Conservation (phyloP, 1,140 invertebrate species). For the Drosophila kohkoa region DNA sequence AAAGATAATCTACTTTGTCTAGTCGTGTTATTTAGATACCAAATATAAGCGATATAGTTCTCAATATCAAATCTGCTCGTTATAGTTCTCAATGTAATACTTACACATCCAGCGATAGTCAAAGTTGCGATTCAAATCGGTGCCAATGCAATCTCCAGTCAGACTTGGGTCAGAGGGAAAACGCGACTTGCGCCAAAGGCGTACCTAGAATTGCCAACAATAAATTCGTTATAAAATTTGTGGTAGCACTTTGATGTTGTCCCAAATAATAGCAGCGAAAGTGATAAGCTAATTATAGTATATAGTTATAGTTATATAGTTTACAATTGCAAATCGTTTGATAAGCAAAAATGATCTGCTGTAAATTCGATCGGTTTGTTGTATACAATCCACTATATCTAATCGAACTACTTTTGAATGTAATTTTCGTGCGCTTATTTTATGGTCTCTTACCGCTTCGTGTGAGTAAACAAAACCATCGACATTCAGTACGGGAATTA, state of each 20-base stretch:
- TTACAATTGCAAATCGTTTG: background rate
- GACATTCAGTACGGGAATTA: conserved; percentile 89
- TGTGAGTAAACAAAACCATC: conserved; percentile 89
- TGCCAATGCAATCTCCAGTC: conserved; percentile 85
- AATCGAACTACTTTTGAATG: conserved; percentile 10
- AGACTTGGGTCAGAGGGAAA: conserved; percentile 72
- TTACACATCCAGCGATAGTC: conserved; percentile 88
- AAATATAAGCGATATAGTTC: no score
- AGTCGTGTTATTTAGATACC: no score
- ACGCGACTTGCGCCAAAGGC: conserved; percentile 89
- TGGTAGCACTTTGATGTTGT: conserved; percentile 33
- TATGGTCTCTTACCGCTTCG: conserved; percentile 68
- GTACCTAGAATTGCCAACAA: conserved; percentile 76
- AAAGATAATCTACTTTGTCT: no score
- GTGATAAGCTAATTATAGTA: conserved; percentile 26
- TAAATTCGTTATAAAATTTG: conserved; percentile 15
- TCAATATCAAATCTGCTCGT: no score
- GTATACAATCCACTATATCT: conserved; percentile 46
- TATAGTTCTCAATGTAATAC: conserved; percentile 37
- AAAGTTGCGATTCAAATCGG: conserved; percentile 90
- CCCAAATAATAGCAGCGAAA: conserved; percentile 8
- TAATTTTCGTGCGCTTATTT: background rate
- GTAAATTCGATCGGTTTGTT: conserved; percentile 9
- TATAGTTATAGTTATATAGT: no score
- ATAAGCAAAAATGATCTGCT: conserved; percentile 5